phyloP scores from a whole-genome alignment of 2,113 vertebrate genomes.

The Sporophila hypoxantha region DNA sequence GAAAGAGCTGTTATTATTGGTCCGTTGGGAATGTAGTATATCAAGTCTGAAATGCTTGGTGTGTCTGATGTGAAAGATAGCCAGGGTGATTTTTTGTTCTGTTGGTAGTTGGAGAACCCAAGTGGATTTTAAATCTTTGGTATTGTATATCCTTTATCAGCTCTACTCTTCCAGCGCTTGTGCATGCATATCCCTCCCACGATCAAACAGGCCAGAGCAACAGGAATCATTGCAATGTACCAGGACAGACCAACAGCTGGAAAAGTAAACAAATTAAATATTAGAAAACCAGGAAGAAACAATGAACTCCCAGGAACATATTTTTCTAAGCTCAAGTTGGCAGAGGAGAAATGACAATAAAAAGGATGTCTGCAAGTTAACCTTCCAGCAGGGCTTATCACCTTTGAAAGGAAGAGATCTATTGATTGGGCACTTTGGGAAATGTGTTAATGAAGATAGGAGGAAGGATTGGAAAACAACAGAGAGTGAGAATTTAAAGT shows the following conservation, averaged over 20 bases:
- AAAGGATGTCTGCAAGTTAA: constrained; percentile 19
- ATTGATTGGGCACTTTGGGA: neutral
- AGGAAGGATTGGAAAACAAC: neutral
- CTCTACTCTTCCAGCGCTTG: constrained; percentile 50
- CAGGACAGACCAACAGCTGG: constrained; percentile 67
- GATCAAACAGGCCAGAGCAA: constrained; percentile 40
- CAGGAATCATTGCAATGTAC: constrained; percentile 52
- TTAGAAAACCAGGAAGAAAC: neutral
- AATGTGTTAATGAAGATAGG: neutral
- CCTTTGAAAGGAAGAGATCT: neutral
- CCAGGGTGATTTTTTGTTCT: neutral
- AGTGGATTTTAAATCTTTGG: constrained; percentile 26
- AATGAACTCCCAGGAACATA: neutral
- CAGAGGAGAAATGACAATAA: neutral
- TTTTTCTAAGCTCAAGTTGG: neutral
- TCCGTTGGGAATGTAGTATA: neutral
- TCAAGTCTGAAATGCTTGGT: neutral
- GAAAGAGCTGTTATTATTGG: neutral
- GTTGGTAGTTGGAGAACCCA: neutral
- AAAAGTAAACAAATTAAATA: constrained; percentile 30
- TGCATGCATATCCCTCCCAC: constrained; percentile 58
- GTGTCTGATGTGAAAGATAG: neutral
- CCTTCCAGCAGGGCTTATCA: neutral
- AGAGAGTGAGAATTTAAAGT: neutral
- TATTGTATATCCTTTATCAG: constrained; percentile 38